Conservation (phyloP, 2,113 vertebrate species). For the Phylloscopus trochiloides region DNA sequence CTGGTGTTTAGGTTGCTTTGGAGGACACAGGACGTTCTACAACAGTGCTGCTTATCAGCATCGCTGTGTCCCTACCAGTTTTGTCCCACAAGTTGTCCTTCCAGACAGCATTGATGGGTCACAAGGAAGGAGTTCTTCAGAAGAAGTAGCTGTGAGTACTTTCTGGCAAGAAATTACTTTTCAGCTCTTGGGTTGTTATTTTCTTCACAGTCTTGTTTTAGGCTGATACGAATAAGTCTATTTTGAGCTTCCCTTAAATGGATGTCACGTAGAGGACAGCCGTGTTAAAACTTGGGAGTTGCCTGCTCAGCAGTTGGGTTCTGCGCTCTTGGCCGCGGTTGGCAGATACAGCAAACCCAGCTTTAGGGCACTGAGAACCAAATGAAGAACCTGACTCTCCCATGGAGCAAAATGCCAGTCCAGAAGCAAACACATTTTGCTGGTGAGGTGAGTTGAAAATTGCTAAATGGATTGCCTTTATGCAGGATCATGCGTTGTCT, state of each 20-base stretch:
- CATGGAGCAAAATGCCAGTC: not conserved
- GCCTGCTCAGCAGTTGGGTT: slow-evolving; percentile 13
- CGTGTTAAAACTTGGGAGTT: slow-evolving; percentile 40
- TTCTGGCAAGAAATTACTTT: not conserved
- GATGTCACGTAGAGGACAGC: slow-evolving; percentile 36
- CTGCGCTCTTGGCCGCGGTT: not conserved
- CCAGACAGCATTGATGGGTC: fast-evolving
- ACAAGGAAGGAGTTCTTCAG: not conserved
- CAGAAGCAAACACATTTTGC: not conserved
- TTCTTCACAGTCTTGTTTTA: not conserved
- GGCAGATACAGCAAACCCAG: not conserved
- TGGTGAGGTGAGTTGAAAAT: not conserved
- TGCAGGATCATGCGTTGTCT: not conserved
- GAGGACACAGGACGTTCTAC: not conserved
- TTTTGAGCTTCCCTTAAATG: slow-evolving; percentile 17
- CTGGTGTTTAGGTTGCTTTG: not conserved
- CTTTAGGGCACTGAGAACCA: not conserved
- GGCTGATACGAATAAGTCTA: not conserved
- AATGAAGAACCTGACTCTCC: not conserved
- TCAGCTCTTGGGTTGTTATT: not conserved
- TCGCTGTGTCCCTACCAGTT: not conserved
- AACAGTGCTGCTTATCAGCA: not conserved
- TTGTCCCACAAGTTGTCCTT: not conserved
- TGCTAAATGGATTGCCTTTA: not conserved
- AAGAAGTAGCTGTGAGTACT: not conserved